A percentile compares a stretch with the other conserved stretches of the same genome.
Conservation (phyloP, 2,888 invertebrate genomes). For the Tubulanus polymorphus region DNA sequence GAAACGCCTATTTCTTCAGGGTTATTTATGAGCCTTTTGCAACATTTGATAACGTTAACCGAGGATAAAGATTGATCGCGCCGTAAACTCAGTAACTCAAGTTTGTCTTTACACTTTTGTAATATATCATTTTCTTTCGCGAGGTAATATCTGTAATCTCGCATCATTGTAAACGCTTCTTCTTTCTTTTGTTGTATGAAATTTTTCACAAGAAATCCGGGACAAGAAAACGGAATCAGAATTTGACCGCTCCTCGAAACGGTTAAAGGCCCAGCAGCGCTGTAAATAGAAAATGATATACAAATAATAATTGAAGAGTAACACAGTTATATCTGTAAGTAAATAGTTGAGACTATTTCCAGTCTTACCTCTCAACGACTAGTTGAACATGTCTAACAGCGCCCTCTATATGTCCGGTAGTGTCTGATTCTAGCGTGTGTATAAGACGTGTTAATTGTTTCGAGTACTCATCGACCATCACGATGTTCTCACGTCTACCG, state of each 20-base stretch:
- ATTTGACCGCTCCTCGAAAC: slow-evolving; percentile 90
- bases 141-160: slow-evolving; percentile 55
- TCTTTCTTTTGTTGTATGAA: slow-evolving; percentile 76
- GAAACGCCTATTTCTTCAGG: slow-evolving; percentile 52
- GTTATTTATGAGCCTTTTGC: slow-evolving; percentile 65
- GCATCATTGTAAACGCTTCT: slow-evolving; percentile 69
- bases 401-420: slow-evolving; percentile 64
- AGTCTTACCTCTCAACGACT: slow-evolving; percentile 79
- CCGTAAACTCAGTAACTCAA: slow-evolving; percentile 68
- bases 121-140: slow-evolving; percentile 69
- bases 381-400: slow-evolving; percentile 73
- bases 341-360: background rate
- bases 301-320: background rate
- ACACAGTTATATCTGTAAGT: background rate
- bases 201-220: slow-evolving; percentile 76
- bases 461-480: slow-evolving; percentile 82
- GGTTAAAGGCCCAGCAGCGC: slow-evolving; percentile 90
- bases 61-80: slow-evolving; percentile 91
- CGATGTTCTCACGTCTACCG: slow-evolving; percentile 73
- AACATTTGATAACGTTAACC: slow-evolving; percentile 81
- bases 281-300: slow-evolving; percentile 51
- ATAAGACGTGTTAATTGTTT: slow-evolving; percentile 76
- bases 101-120: slow-evolving; percentile 62
- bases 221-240: slow-evolving; percentile 86
- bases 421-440: slow-evolving; percentile 66